Evolutionary conservation across 2,888 invertebrate genomes (phyloP), one percentile per base, ranked within the genome.

Genomic region (Drosophila yooni): DNA sequence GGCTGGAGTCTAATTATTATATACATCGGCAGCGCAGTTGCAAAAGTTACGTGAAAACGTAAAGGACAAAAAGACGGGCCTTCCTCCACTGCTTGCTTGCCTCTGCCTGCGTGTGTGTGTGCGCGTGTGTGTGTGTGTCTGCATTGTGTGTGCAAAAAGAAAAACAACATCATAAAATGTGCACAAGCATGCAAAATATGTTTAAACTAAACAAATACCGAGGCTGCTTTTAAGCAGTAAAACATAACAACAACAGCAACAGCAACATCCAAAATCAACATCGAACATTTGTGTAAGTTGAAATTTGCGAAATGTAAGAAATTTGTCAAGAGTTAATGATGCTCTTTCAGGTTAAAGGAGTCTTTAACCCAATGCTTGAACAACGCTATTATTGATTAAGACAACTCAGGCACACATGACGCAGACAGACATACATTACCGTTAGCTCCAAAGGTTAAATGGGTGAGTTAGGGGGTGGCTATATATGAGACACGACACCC

Each of bases 21-120:
- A 63, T 81, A 80, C 71, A 75, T 76, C 83, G 82, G 61, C 82
- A 75, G 83, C 74, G 81, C 87, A 86, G 85, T 87, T 87, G 85
- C 85, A 76, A 87, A 86, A 85, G 87, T 86, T 83, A 87, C 85
- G 83, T 87, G 87, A 84, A 84, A 80, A 85, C 83, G 78, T 80
- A 68, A 83, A 87, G 85, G 87, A 87, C 87, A 61, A 72, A 25
- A 53, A 61, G 68, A 59, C 68, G 78, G 64, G 59, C 61, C 59
- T 78, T 25, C 46, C 53, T 43, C 53, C 27, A 57, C 65, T 11
- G 38, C 48, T 46, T 46, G 25, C n/a, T 51, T 29, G 56, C 60
- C 46, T 52, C 38, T 29, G 50, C 15, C 21, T 54, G 53, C 27
- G 57, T 50, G 50, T 54, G 40, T 63, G 56, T 56, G 36, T 33